Conservation (phyloP, 2,113 vertebrate species). For the Atlantisia rogersi region DNA sequence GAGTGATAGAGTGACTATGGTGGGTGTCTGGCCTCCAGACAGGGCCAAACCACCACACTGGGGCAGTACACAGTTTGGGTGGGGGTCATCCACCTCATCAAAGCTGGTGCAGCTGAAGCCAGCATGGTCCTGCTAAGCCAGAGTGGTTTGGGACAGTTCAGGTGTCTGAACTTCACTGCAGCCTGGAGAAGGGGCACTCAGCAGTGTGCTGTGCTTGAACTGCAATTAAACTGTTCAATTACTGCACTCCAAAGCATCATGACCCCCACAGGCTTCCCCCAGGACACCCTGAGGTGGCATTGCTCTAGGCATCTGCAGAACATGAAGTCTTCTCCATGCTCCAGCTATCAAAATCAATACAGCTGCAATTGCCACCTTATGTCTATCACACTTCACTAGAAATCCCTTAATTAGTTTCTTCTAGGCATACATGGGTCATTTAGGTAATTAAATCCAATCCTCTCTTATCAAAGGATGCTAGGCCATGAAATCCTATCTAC, state of each 20-base stretch:
- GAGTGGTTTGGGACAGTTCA: too few species aligned
- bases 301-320: neutral
- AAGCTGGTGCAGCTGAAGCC: neutral
- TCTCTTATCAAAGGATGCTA: neutral
- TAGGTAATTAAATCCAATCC: neutral
- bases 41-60: too few species aligned
- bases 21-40: too few species aligned
- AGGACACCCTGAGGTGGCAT: neutral
- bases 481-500: neutral
- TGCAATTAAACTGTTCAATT: neutral
- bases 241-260: neutral
- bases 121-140: neutral
- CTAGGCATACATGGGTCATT: neutral
- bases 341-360: neutral
- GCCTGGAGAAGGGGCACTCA: neutral
- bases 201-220: rapidly evolving
- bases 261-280: neutral
- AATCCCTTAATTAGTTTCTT: neutral
- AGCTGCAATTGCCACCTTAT: neutral
- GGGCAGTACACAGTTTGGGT: neutral
- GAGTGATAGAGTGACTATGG: too few species aligned
- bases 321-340: neutral
- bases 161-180: neutral
- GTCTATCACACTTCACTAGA: neutral
- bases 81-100: neutral